Conservation (phyloP, 2,888 invertebrate genomes). For the Prosopocoilus inquinatus region DNA sequence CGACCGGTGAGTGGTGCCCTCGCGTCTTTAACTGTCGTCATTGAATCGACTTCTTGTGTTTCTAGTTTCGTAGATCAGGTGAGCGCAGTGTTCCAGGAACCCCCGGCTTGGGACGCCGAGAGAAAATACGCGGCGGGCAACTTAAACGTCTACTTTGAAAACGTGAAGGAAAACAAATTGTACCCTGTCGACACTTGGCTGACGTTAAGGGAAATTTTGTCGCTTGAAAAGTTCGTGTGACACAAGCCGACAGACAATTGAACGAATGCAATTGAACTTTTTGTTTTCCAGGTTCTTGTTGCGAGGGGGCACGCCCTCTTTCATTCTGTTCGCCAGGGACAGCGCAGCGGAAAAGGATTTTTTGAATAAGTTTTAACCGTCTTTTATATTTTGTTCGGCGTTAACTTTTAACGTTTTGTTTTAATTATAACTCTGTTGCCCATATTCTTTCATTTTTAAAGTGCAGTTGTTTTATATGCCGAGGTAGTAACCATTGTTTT, state of each 20-base stretch:
- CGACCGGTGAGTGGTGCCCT: conserved; percentile 51
- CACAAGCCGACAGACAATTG: conserved; percentile 9
- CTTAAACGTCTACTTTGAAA: conserved; percentile 74
- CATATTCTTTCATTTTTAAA: too few relatives aligned
- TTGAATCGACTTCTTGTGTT: conserved; percentile 20
- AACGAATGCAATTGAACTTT: conserved; percentile 11
- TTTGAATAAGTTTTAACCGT: conserved; percentile 54
- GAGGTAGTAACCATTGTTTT: too few relatives aligned
- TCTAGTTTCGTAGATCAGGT: conserved; percentile 61
- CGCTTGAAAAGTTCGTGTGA: conserved; percentile 54
- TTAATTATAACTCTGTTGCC: too few relatives aligned
- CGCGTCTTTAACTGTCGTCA: too few relatives aligned
- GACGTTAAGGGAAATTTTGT: conserved; percentile 61
- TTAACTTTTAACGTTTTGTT: too few relatives aligned
- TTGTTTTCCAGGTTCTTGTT: conserved; percentile 56
- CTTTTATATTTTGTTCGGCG: conserved; percentile 4
- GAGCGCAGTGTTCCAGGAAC: conserved; percentile 66
- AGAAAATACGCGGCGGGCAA: conserved; percentile 60
- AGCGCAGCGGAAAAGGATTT: conserved; percentile 59
- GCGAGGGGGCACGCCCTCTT: conserved; percentile 65
- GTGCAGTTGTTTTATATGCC: too few relatives aligned
- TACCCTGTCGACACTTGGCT: conserved; percentile 41
- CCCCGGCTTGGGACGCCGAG: conserved; percentile 69
- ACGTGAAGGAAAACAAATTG: conserved; percentile 54
- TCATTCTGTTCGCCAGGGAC: conserved; percentile 59